Percentiles rank a stretch among this genome's conserved stretches.
phyloP scores from a whole-genome alignment of 2,888 invertebrate genomes.

The Cephus spinipes region DNA sequence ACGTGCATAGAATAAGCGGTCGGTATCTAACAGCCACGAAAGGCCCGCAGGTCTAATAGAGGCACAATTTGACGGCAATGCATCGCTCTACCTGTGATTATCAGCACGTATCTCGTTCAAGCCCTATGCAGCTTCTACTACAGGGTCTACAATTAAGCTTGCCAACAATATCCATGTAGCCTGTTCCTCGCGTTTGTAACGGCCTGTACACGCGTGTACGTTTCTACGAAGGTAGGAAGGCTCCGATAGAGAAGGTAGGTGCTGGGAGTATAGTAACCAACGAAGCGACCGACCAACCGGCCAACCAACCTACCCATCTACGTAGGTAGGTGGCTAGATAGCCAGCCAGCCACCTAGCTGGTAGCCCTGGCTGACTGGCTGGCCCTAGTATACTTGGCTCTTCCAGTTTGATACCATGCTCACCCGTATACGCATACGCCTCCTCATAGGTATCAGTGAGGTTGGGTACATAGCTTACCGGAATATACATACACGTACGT shows the following conservation, averaged over 20 bases:
- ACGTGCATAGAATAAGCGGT: background rate
- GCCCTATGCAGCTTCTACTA: conserved; percentile 35
- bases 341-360: background rate
- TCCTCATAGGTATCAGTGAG: background rate
- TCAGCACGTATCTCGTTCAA: conserved; percentile 55
- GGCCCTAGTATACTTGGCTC: conserved; percentile 13
- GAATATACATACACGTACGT: conserved; percentile 16
- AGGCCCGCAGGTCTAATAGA: conserved; percentile 23
- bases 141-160: conserved; percentile 51
- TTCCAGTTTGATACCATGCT: conserved; percentile 58
- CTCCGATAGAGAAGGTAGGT: background rate
- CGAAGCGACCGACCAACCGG: background rate
- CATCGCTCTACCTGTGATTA: conserved; percentile 61
- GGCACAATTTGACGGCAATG: conserved; percentile 60
- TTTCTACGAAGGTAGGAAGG: background rate
- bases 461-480: background rate
- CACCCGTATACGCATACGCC: conserved; percentile 22
- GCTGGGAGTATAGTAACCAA: background rate
- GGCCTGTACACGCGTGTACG: background rate
- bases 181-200: background rate
- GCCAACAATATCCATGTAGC: conserved; percentile 39
- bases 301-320: background rate
- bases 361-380: background rate
- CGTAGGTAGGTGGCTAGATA: background rate
- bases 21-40: background rate